Conservation (phyloP, 2,888 invertebrate species). For the Encarsia formosa region DNA sequence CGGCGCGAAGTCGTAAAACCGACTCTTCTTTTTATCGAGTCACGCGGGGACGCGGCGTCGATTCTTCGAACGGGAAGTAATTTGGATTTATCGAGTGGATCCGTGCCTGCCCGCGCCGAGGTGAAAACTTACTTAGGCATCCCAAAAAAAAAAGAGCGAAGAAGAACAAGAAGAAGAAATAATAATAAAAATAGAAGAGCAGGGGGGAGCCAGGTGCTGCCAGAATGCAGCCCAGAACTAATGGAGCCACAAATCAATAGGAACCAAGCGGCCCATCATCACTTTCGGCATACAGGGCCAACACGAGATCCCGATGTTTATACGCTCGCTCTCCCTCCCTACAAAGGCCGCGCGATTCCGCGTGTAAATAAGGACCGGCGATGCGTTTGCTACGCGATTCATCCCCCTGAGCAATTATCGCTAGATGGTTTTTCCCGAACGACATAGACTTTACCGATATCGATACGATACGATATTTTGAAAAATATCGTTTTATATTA, state of each 20-base stretch:
- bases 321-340: no score
- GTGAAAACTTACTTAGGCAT: conserved; percentile 15
- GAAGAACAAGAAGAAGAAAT: background rate
- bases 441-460: no score
- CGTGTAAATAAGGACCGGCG: no score
- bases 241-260: conserved; percentile 51
- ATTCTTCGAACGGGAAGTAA: conserved; percentile 34
- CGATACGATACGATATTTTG: no score
- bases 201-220: background rate
- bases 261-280: conserved; percentile 46
- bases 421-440: no score
- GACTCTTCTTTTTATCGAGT: conserved; percentile 3
- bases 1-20: conserved; percentile 17
- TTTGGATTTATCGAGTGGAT: conserved; percentile 44
- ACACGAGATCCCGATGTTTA: no score
- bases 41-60: background rate
- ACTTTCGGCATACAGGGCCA: conserved; percentile 46
- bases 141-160: no score
- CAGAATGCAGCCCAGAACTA: conserved; percentile 40
- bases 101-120: conserved; percentile 25
- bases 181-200: conserved; percentile 4
- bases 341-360: no score
- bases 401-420: no score
- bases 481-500: no score
- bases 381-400: no score